phyloP scores from a whole-genome alignment of 2,797 vertebrate species.

The Rhadinocentrus ornatus region DNA sequence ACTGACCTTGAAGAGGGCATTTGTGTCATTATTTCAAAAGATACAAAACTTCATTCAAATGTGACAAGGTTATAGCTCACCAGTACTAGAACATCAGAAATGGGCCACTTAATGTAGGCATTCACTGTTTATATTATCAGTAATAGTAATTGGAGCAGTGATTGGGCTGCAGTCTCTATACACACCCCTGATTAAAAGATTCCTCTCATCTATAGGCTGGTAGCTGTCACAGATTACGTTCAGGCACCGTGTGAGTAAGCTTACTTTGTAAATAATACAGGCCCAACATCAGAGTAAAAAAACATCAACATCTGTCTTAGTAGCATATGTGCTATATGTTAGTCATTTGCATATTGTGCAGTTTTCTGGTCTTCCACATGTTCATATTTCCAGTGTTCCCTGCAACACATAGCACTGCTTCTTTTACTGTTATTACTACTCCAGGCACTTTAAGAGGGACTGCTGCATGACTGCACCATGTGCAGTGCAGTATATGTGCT shows the following conservation, averaged over 20 bases:
- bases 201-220: no score
- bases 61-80: background rate
- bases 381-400: conserved; percentile 24
- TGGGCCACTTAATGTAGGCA: background rate
- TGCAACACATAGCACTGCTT: conserved; percentile 29
- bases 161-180: background rate
- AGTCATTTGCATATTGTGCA: conserved; percentile 38
- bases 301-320: conserved; percentile 46
- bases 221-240: background rate
- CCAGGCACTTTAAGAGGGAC: conserved; percentile 33
- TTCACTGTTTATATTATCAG: background rate
- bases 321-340: conserved; percentile 18
- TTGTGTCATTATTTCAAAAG: conserved; percentile 19
- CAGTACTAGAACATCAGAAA: background rate
- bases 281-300: conserved; percentile 24
- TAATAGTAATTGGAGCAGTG: background rate
- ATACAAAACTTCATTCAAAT: conserved; percentile 11
- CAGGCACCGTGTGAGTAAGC: conserved; percentile 13
- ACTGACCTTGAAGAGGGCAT: conserved; percentile 49
- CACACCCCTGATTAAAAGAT: background rate
- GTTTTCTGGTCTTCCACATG: conserved; percentile 54
- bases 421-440: conserved; percentile 32
- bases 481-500: conserved; percentile 42
- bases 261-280: conserved; percentile 34
- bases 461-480: conserved; percentile 69